These are phyloP conservation scores for Prionailurus bengalensis DNA, from an alignment of 2,113 vertebrate genomes.

Conservation along the genomic window DNA sequence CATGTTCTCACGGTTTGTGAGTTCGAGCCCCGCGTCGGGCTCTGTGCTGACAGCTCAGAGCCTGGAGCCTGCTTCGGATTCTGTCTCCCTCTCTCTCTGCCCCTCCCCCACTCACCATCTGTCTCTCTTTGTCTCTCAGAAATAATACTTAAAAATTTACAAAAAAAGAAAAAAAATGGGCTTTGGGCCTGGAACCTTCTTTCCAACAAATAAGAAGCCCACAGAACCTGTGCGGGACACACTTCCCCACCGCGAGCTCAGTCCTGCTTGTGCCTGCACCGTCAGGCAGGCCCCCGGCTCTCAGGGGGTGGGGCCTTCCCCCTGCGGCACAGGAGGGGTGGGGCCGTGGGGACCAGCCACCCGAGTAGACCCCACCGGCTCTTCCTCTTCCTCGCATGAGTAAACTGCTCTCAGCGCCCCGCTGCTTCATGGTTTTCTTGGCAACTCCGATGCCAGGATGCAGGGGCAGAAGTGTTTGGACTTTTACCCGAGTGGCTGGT, in stretches of 20 bases:
- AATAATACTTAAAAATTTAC: no score
- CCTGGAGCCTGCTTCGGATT: no score
- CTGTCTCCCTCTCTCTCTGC: no score
- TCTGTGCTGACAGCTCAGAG: no score
- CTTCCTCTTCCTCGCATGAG: neutral
- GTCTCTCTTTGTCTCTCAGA: no score
- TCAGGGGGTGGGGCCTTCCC: neutral
- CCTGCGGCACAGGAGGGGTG: no score
- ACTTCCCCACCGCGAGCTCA: neutral
- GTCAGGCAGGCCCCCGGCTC: neutral
- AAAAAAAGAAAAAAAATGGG: neutral
- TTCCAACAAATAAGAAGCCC: neutral
- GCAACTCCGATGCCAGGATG: no score
- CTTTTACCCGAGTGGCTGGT: fast-evolving
- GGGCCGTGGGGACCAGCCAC: fast-evolving
- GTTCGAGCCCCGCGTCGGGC: no score
- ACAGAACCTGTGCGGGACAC: neutral
- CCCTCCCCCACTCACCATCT: no score
- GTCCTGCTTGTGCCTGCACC: neutral
- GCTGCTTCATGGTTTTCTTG: neutral
- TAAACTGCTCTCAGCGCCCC: fast-evolving
- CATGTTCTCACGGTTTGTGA: no score
- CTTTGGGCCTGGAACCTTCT: neutral
- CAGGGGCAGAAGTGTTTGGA: neutral
- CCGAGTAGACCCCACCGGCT: no score